phyloP scores from a whole-genome alignment of 92 coral and sea anemone species.

The Anthopleura xanthogrammica region DNA sequence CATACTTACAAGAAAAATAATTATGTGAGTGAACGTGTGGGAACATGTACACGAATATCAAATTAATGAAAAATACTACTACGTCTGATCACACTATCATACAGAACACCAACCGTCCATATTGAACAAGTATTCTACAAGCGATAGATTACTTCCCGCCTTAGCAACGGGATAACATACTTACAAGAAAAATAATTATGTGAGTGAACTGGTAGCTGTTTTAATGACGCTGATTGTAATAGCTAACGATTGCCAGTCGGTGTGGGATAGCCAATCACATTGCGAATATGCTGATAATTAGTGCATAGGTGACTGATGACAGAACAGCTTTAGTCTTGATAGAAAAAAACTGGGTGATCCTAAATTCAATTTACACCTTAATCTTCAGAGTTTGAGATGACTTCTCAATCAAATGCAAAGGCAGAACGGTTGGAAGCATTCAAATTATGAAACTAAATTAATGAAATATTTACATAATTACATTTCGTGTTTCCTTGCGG shows the following conservation, averaged over 20 bases:
- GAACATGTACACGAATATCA: too few species aligned
- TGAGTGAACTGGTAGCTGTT: not conserved
- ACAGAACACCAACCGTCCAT: not conserved
- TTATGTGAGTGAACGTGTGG: not conserved
- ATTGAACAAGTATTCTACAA: not conserved
- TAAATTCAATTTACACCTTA: not conserved
- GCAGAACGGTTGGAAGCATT: not conserved
- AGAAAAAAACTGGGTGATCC: not conserved
- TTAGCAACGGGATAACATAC: not conserved
- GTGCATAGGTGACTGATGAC: not conserved
- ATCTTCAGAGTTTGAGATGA: not conserved
- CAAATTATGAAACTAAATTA: not conserved
- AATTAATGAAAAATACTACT: too few species aligned
- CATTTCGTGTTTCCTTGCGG: not conserved
- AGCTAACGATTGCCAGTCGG: not conserved
- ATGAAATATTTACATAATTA: not conserved
- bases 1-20: not conserved
- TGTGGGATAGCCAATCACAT: not conserved
- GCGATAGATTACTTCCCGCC: not conserved
- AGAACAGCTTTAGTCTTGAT: not conserved
- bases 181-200: not conserved
- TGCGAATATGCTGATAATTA: not conserved
- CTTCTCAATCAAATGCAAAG: not conserved
- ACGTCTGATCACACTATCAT: too few species aligned
- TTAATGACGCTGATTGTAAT: not conserved